phyloP scores from a whole-genome alignment of 2,888 invertebrate species.

The Machimus rusticus region DNA sequence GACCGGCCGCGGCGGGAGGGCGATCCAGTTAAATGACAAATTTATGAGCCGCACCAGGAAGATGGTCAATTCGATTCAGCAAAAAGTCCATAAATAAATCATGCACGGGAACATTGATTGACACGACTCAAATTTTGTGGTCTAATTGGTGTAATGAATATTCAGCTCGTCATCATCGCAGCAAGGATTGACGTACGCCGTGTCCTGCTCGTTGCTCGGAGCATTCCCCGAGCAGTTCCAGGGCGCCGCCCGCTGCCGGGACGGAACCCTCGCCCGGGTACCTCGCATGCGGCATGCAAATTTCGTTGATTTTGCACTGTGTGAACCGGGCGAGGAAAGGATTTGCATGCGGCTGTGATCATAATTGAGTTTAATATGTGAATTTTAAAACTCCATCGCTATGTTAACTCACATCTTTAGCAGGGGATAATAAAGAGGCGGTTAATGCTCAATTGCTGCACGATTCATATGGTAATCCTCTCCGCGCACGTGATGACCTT shows the following conservation, averaged over 20 bases:
- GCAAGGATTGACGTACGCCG: slow-evolving; percentile 12
- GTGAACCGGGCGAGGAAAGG: not conserved
- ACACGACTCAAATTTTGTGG: slow-evolving; percentile 36
- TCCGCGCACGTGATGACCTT: not conserved
- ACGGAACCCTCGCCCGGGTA: not conserved
- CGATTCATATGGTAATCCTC: slow-evolving; percentile 10
- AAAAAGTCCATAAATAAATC: slow-evolving; percentile 36
- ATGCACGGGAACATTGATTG: slow-evolving; percentile 33
- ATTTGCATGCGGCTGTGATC: slow-evolving; percentile 28
- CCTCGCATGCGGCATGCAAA: slow-evolving; percentile 17
- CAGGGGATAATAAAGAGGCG: slow-evolving; percentile 7
- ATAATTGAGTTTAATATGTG: slow-evolving; percentile 14
- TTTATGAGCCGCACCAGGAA: slow-evolving; percentile 26
- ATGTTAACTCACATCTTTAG: slow-evolving; percentile 1
- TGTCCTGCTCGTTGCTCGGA: not conserved
- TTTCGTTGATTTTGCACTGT: slow-evolving; percentile 11
- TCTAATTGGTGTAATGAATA: slow-evolving; percentile 39
- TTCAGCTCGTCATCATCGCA: slow-evolving; percentile 30
- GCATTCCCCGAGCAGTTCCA: not conserved
- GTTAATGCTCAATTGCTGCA: slow-evolving; percentile 11
- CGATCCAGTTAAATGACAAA: slow-evolving; percentile 3
- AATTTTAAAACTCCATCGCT: slow-evolving; percentile 25
- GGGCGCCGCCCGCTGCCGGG: not conserved
- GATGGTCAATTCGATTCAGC: slow-evolving; percentile 12
- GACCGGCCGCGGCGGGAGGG: not conserved